These are phyloP conservation scores for Muntiacus muntjak DNA, from an alignment of 2,113 vertebrate genomes.

Conservation along the genomic window DNA sequence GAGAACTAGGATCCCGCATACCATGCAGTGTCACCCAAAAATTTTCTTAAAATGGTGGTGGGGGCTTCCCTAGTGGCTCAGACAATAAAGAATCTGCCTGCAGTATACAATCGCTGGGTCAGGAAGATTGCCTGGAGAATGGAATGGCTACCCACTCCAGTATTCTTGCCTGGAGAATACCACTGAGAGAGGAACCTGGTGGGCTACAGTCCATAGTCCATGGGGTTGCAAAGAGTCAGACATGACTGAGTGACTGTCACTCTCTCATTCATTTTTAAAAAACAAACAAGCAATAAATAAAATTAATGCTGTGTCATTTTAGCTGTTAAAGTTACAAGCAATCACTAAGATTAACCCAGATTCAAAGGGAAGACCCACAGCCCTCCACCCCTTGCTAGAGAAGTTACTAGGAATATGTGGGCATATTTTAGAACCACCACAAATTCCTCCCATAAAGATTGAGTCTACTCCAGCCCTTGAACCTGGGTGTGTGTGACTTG, in stretches of 20 bases:
- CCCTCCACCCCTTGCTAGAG: neutral
- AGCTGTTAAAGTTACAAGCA: neutral
- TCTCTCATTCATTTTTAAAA: neutral
- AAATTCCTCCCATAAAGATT: neutral
- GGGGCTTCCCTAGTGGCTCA: neutral
- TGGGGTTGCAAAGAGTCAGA: neutral
- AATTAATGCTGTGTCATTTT: neutral
- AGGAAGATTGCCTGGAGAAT: neutral
- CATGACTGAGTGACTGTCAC: neutral
- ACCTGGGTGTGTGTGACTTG: neutral
- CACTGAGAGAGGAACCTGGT: neutral
- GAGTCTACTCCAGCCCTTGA: neutral
- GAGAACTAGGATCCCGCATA: neutral
- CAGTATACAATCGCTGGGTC: neutral
- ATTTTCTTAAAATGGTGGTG: accelerated
- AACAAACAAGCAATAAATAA: neutral
- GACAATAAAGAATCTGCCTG: neutral
- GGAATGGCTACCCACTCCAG: neutral
- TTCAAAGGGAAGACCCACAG: neutral
- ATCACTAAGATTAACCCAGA: neutral
- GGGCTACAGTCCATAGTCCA: neutral
- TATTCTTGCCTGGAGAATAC: neutral
- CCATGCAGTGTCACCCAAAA: accelerated
- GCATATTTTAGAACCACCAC: neutral
- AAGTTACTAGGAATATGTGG: neutral